Evolutionary conservation across 2,113 vertebrate species (phyloP), one percentile per base, ranked within the genome.

Genomic region (Toxotes chatareus): DNA sequence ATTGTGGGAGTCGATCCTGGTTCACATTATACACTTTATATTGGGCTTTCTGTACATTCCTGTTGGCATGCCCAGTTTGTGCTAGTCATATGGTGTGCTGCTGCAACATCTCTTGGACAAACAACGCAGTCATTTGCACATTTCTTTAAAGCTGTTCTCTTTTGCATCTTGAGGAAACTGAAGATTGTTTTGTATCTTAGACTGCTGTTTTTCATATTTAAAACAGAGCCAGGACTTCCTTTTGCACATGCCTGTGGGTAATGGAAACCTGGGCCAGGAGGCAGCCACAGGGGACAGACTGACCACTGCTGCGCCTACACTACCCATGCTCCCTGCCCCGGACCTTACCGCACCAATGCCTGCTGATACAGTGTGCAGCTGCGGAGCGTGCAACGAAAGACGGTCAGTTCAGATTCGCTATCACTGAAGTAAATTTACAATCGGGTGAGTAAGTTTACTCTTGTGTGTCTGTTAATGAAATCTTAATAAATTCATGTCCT

Each of bases 331-430:
- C 59, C 95, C 98, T 46, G 89, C 95, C 3, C 93, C 96, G 1
- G 96, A 97, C 73, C 95, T 97, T 61, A 94, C 90, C 82, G 88
- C 88, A 46, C 92, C 96, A 0, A 87, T 96, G 81, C 87, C 96
- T 82, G 82, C 96, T 32, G 97, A 99, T 67, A 87, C 96, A 0
- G 87, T 96, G 0, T 99, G 98, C 77, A 95, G 96, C 82, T 99
- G 98, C 70, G 97, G 98, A 84, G 96, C 97, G 82, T 99, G 98
- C 94, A 98, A 95, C 10, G 97, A 99, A 84, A 96, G 97, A 88
- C 96, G 98, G 98, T 98, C 82, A 83, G 95, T 85, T 47, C 32
- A 23, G 36, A 31, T 7, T 12, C 19, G 64, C 55, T 44, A 1
- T 42, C 21, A 4, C 14, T 0, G 3, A 46, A 42, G 32, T 7